Conservation (phyloP, 2,797 vertebrate species). For the Crypturellus tataupa region DNA sequence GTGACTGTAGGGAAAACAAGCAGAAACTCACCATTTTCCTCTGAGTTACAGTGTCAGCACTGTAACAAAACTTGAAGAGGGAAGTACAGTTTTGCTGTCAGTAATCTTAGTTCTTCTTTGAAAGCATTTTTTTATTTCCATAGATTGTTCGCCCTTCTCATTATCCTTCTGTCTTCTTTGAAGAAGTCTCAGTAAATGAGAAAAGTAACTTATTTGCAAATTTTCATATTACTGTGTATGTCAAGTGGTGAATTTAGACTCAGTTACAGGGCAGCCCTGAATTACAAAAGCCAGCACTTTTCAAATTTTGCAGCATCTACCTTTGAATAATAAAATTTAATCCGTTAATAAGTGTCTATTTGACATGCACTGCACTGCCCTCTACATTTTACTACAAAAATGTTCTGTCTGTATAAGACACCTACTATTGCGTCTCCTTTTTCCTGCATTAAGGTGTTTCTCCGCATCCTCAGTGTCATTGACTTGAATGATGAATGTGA, state of each 20-base stretch:
- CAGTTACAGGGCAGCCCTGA: not conserved
- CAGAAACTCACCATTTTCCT: not conserved
- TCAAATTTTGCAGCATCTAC: not conserved
- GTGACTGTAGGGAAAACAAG: not conserved
- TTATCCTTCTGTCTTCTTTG: not conserved
- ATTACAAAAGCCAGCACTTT: not conserved
- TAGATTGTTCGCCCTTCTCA: not conserved
- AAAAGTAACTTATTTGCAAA: not conserved
- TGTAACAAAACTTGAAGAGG: not conserved
- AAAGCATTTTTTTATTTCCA: not conserved
- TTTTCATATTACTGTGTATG: not conserved
- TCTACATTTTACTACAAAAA: not conserved
- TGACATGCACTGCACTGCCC: not conserved
- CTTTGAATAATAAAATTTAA: not conserved
- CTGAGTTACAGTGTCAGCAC: not conserved
- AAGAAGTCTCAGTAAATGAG: not conserved
- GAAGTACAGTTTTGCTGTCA: not conserved
- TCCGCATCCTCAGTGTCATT: not conserved
- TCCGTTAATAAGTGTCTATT: not conserved
- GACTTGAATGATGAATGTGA: not conserved
- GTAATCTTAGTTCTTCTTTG: not conserved
- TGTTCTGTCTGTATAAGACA: not conserved
- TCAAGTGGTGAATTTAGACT: not conserved
- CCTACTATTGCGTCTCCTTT: not conserved
- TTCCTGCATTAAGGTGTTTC: not conserved